Evolutionary conservation across 2,888 invertebrate species (phyloP), one percentile per base, ranked within the genome.

Genomic region (Escarpia spicata): DNA sequence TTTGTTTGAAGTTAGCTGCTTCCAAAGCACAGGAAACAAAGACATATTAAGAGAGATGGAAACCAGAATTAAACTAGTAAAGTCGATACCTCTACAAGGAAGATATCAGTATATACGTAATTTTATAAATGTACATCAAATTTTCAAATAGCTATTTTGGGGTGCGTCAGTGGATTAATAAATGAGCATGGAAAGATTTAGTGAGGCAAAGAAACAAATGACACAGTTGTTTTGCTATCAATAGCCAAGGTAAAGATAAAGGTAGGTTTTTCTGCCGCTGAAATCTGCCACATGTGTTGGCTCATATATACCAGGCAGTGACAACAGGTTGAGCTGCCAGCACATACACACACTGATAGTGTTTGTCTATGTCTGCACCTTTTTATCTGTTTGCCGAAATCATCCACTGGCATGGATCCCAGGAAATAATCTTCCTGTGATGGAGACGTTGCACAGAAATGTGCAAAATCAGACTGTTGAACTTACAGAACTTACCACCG

Each of bases 261-360:
- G 75, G 75, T 75, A 75, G 75, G 75, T 75, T 75, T 75, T 75
- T 75, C 75, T 75, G 75, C 75, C 6, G 75, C 75, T 75, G 75
- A 75, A 75, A 6, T 75, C 75, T n/a, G 75, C 75, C 75, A 19
- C 19, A n/a, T 75, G 75, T 75, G 52, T 75, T 75, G 75, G n/a
- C 75, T 75, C 3, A 2, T 26, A 75, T 75, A n/a, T 75, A 26
- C 75, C 75, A 26, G 75, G 75, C n/a, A 75, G 75, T 26, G 75
- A 75, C 75, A 75, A 75, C 26, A 6, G 19, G 26, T n/a, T 75
- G 19, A 75, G 26, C 75, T 26, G 26, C 26, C 75, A 75, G 52
- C 52, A 26, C 26, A 26, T 75, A 75, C 26, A 75, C 75, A 75
- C 75, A 26, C 52, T 52, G 75, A 75, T 75, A 75, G 19, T 26